Percentiles rank a stretch among this genome's conserved stretches.
Evolutionary conservation across 2,888 invertebrate species (phyloP).

Genomic region (Tribolium freemani): DNA sequence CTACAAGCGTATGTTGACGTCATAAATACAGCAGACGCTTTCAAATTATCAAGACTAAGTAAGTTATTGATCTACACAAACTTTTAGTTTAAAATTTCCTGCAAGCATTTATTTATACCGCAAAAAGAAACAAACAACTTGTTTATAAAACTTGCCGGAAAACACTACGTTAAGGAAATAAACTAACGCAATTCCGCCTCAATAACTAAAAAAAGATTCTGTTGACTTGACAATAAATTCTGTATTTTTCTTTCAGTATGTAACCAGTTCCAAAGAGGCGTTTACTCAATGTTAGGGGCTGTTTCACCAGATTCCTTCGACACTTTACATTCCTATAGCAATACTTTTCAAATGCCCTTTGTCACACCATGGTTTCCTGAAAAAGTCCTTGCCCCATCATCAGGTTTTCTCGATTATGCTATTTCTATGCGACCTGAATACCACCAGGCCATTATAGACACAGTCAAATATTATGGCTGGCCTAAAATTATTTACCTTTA

Average conservation of each 20-base stretch:
- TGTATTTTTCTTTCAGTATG: conserved; percentile 77
- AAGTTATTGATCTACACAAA: conserved; percentile 69
- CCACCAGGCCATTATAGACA: conserved; percentile 94
- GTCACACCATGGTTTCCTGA: conserved; percentile 95
- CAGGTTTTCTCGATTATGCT: conserved; percentile 90
- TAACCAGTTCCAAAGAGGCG: conserved; percentile 90
- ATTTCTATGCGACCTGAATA: conserved; percentile 96
- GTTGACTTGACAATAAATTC: too few relatives aligned
- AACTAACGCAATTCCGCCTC: background rate
- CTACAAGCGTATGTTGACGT: conserved; percentile 91
- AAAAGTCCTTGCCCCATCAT: conserved; percentile 90
- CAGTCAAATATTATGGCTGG: conserved; percentile 94
- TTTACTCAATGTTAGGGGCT: conserved; percentile 91
- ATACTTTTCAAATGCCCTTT: conserved; percentile 96
- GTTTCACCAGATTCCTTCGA: conserved; percentile 95
- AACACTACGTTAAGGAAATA: background rate
- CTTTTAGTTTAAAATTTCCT: background rate
- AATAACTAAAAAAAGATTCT: background rate
- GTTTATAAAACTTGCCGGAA: background rate
- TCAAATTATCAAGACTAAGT: conserved; percentile 92
- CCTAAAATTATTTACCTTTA: conserved; percentile 90
- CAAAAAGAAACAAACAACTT: background rate
- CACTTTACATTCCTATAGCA: conserved; percentile 93
- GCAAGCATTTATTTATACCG: background rate
- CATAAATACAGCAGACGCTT: conserved; percentile 93